Evolutionary conservation across 2,113 vertebrate species (phyloP).

Genomic region (Oncorhynchus clarkii): DNA sequence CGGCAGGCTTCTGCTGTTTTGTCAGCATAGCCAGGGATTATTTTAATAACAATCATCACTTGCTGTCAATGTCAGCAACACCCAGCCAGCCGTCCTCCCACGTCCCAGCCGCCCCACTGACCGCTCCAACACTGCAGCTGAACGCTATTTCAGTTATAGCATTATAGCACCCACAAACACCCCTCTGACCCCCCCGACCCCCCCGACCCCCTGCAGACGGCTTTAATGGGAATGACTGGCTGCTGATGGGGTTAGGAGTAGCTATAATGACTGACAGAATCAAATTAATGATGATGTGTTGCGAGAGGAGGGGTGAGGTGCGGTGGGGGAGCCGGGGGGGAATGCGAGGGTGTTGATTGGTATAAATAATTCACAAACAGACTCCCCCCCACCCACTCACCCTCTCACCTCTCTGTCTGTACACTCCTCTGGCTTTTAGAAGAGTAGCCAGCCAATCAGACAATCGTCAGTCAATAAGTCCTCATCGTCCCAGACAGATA

Average conservation of each 20-base stretch:
- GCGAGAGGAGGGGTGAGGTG: constrained; percentile 42
- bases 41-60: constrained; percentile 62
- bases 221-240: constrained; percentile 72
- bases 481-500: not conserved
- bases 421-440: constrained; percentile 54
- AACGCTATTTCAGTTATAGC: constrained; percentile 69
- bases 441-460: constrained; percentile 30
- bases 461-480: constrained; percentile 53
- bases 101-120: constrained; percentile 24
- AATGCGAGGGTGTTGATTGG: constrained; percentile 57
- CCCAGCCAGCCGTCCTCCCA: constrained; percentile 28
- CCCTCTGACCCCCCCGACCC: constrained; percentile 49
- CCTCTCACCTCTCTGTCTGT: constrained; percentile 14
- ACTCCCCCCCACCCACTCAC: not conserved
- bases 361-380: constrained; percentile 41
- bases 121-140: constrained; percentile 17
- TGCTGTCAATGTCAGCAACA: constrained; percentile 44
- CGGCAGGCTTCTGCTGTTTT: constrained; percentile 17
- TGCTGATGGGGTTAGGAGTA: constrained; percentile 73
- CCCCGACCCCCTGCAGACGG: constrained; percentile 58
- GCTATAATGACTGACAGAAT: constrained; percentile 85
- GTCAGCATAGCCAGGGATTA: constrained; percentile 35
- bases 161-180: constrained; percentile 61
- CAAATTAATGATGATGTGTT: constrained; percentile 73
- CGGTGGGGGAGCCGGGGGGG: not conserved